Evolutionary conservation across 2,797 vertebrate species (phyloP).

Genomic region (Tragelaphus oryx): DNA sequence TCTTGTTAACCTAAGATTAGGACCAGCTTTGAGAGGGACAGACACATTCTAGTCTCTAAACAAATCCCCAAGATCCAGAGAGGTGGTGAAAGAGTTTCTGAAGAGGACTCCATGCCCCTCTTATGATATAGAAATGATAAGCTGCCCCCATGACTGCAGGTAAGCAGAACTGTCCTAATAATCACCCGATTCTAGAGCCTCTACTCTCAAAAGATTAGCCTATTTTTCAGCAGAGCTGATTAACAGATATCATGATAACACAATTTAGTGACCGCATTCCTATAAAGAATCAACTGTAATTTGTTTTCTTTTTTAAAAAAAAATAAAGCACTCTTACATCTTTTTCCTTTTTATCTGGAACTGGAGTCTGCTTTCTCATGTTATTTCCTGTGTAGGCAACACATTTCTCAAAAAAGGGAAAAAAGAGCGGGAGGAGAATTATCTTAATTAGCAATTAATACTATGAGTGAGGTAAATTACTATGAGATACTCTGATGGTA

Average conservation of each 20-base stretch:
- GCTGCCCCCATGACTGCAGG: neutral
- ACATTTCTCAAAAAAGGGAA: constrained; percentile 89
- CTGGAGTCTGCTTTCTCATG: constrained; percentile 97
- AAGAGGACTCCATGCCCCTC: neutral
- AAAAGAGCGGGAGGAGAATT: neutral
- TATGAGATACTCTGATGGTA: neutral
- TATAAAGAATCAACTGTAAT: neutral
- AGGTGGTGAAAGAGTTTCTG: neutral
- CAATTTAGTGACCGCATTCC: neutral
- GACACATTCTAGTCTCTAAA: neutral
- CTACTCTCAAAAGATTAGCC: neutral
- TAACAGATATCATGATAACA: neutral
- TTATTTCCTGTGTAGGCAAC: constrained; percentile 99
- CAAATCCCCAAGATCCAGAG: neutral
- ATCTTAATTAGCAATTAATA: constrained; percentile 37
- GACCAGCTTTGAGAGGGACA: neutral
- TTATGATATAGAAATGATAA: neutral
- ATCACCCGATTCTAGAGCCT: neutral
- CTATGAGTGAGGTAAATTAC: neutral
- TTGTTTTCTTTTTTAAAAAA: neutral
- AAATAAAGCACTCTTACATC: constrained; percentile 87
- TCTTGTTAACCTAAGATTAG: neutral
- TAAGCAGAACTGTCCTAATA: neutral
- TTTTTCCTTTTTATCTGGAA: constrained; percentile 98
- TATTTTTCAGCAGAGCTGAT: neutral